Evolutionary conservation across 2,113 vertebrate genomes (phyloP).

Genomic region (Aix galericulata): DNA sequence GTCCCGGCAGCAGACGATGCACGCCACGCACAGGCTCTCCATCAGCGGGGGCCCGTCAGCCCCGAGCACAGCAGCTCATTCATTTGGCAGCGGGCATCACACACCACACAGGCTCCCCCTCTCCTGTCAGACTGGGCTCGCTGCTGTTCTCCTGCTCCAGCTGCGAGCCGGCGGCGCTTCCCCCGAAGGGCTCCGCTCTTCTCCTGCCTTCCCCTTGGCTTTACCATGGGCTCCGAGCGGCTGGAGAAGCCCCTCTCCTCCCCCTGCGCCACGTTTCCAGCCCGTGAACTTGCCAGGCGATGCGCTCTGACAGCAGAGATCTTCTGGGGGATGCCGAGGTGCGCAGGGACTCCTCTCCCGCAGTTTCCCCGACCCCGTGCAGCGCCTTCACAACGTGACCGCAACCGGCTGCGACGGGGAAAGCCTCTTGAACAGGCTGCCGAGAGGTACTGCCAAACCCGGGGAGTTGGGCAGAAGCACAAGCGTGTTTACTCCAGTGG

Average conservation of each 20-base stretch:
- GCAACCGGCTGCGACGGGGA: background rate
- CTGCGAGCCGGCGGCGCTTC: background rate
- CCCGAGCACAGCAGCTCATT: constrained; percentile 39
- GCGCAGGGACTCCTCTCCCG: background rate
- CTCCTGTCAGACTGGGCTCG: background rate
- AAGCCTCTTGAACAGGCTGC: background rate
- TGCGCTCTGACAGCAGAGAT: background rate
- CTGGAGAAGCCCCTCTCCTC: background rate
- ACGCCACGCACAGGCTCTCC: background rate
- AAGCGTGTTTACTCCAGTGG: background rate
- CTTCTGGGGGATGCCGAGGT: background rate
- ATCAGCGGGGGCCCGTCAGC: background rate
- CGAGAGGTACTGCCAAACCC: background rate
- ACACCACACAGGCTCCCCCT: constrained; percentile 2
- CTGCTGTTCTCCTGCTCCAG: background rate
- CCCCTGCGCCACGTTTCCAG: background rate
- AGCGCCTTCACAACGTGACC: background rate
- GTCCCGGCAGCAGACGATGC: background rate
- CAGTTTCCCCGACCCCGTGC: background rate
- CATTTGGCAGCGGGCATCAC: constrained; percentile 27
- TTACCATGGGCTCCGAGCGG: background rate
- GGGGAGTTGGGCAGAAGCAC: background rate
- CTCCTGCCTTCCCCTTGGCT: background rate
- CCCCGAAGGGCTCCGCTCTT: background rate
- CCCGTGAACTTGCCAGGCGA: background rate